These are phyloP conservation scores for Kryptolebias marmoratus DNA, from an alignment of 2,113 vertebrate genomes.

Conservation along the genomic window DNA sequence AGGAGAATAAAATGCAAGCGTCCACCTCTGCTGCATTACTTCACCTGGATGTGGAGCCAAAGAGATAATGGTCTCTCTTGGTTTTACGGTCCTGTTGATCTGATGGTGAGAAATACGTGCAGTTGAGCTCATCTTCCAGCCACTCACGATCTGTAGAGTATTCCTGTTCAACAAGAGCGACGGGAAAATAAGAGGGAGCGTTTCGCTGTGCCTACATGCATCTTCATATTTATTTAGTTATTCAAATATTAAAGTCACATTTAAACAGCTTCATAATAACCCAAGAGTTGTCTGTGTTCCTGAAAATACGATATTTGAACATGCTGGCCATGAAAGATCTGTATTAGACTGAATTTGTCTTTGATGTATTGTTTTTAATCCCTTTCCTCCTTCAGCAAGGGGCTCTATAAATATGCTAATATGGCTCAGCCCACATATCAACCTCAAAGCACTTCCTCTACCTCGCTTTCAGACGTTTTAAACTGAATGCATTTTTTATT, in stretches of 20 bases:
- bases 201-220: not conserved
- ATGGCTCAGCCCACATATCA: not conserved
- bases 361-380: not conserved
- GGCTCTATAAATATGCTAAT: not conserved
- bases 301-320: no score
- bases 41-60: slow-evolving; percentile 78
- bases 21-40: not conserved
- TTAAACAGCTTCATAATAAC: no score
- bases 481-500: not conserved
- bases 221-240: no score
- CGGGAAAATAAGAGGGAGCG: not conserved
- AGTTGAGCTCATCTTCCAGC: slow-evolving; percentile 65
- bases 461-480: not conserved
- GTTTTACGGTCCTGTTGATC: slow-evolving; percentile 41
- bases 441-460: not conserved
- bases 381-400: not conserved
- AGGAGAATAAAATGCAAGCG: not conserved
- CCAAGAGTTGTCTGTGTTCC: no score
- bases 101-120: slow-evolving; percentile 39
- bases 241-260: not conserved
- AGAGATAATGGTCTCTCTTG: slow-evolving; percentile 40
- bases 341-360: not conserved
- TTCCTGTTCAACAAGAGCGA: slow-evolving; percentile 52
- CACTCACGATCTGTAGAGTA: slow-evolving; percentile 60
- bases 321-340: no score